Evolutionary conservation across 2,888 invertebrate species (phyloP).

Genomic region (Pollenia griseotomentosa): DNA sequence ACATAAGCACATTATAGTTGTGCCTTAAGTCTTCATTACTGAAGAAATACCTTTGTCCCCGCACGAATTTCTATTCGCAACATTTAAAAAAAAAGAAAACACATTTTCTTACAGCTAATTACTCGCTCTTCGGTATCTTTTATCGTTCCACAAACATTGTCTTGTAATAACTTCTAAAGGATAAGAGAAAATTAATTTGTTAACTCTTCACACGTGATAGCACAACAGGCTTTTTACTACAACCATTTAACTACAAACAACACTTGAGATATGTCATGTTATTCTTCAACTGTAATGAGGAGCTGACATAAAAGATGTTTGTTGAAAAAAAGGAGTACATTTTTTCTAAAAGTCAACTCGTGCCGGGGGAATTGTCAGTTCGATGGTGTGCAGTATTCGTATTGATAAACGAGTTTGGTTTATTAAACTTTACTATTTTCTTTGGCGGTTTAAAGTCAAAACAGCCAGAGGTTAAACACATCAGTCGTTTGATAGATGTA

Average conservation of each 20-base stretch:
- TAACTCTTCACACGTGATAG: background rate
- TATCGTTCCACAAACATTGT: too few species aligned
- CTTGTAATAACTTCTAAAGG: too few species aligned
- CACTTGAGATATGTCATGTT: background rate
- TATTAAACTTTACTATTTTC: background rate
- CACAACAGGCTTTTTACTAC: too few species aligned
- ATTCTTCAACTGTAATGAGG: background rate
- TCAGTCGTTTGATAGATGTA: background rate
- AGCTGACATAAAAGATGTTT: constrained; percentile 5
- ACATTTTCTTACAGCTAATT: too few species aligned
- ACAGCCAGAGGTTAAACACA: background rate
- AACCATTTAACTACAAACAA: background rate
- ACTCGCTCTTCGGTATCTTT: too few species aligned
- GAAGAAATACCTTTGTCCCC: too few species aligned
- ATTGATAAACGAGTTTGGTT: background rate
- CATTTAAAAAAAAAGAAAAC: too few species aligned
- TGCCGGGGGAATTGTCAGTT: constrained; percentile 2
- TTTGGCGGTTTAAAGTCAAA: background rate
- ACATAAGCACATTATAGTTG: too few species aligned
- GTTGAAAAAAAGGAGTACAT: background rate
- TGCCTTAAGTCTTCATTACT: too few species aligned
- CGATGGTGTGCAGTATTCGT: background rate
- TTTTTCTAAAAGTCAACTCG: constrained; percentile 18
- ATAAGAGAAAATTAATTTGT: background rate
- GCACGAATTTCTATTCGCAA: too few species aligned